Base-by-base conservation (phyloP, 2,888 invertebrate genomes). In the Brenthis hecate region DNA sequence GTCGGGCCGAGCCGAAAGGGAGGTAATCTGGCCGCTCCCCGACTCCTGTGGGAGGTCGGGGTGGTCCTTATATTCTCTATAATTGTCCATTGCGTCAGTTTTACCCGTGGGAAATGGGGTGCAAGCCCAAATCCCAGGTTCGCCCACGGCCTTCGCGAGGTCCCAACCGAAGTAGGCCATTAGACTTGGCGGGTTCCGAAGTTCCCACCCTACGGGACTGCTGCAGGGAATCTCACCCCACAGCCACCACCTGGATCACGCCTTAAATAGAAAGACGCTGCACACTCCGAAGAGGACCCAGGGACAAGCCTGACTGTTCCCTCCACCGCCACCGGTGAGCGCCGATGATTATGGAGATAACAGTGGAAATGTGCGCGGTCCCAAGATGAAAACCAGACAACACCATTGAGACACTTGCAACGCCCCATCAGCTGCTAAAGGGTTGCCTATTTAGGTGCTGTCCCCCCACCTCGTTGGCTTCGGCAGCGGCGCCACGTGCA, bases 1-100 rank as follows among this genome's bases (percentile, higher is more conserved):
- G 74, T 66, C 6, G 74, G 32, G 67, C 69, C 6, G 23, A 23
- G 23, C 70, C 65, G 23, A 23, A 23, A 3, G 6, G 13, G 55
- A 19, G 6, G 16, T 47, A n/a, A 28, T 50, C 57, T 56, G 23
- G 23, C 23, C 23, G 23, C 23, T 51, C 56, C 43, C 51, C 61
- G 13, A 23, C 23, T 23, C 2, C 23, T 23, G 23, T 23, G 23
- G 23, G 23, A 23, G 23, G 23, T 23, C 23, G 23, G 23, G 23
- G 23, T 23, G 23, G 23, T 23, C 23, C 1, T 2, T 23, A 23
- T 2, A 23, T 23, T 23, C 23, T 23, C 23, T 23, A 23, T 23
- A 23, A 2, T 23, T 23, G 1, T 23, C 23, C 23, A 23, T 23
- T 53, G 16, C 47, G 47, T 23, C 23, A 23, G 23, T 47, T 47